These are phyloP conservation scores for Choloepus didactylus DNA, from an alignment of 2,797 vertebrate genomes.

Conservation along the genomic window DNA sequence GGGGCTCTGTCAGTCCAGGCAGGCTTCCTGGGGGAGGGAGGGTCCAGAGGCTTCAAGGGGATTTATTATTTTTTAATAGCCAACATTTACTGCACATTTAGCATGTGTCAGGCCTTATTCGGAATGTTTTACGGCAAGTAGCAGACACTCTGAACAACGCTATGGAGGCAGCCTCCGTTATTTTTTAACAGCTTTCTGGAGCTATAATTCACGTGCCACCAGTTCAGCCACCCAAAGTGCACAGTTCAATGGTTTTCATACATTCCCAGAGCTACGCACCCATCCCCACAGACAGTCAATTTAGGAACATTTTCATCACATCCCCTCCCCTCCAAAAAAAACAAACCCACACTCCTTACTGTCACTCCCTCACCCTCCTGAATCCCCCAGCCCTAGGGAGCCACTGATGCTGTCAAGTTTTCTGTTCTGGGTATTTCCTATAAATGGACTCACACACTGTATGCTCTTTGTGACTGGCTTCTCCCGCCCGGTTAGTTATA, in stretches of 20 bases:
- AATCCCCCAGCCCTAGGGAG: neutral
- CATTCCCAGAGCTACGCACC: fast-evolving
- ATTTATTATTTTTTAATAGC: neutral
- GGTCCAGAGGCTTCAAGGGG: neutral
- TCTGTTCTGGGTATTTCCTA: fast-evolving
- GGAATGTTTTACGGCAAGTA: neutral
- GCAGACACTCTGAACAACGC: neutral
- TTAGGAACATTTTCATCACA: neutral
- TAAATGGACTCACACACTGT: fast-evolving
- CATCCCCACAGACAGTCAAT: neutral
- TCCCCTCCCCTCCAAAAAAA: neutral
- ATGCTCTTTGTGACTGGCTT: neutral
- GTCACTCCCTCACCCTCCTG: fast-evolving
- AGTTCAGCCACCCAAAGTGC: neutral
- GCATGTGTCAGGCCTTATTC: neutral
- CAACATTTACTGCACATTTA: neutral
- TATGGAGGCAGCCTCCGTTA: neutral
- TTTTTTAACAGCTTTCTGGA: neutral
- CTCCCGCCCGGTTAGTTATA: no score
- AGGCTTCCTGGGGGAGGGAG: neutral
- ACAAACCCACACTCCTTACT: neutral
- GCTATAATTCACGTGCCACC: neutral
- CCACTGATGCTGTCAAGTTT: neutral
- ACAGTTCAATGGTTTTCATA: fast-evolving
- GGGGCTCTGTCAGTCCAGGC: fast-evolving